Evolutionary conservation across 2,797 vertebrate species (phyloP), one percentile per base, ranked within the genome.

Genomic region (Salarias fasciatus): DNA sequence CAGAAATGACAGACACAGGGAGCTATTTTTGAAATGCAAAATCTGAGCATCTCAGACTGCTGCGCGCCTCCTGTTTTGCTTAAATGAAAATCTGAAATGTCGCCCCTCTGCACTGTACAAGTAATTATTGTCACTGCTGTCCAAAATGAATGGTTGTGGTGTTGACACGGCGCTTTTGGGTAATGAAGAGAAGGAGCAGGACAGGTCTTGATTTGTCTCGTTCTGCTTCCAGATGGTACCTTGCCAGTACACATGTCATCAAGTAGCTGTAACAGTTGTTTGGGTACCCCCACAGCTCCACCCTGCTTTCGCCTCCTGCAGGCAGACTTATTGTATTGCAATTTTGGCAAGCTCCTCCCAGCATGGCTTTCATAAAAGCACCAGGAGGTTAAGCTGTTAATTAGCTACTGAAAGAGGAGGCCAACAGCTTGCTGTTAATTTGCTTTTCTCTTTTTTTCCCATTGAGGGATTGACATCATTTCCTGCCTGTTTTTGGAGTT

Each of bases 341-440:
- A 81, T 75, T 79, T 85, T 84, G 72, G 66, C 84, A 75, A 77
- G 88, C 85, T 82, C 79, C 89, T 79, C 84, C 80, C 82, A 82
- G 88, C 86, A 78, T 79, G 81, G 88, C 86, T 88, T 92, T 92
- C 88, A 91, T 92, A 91, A 92, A 93, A 91, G 76, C 91, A 89
- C 90, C 89, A 80, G 89, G 90, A 92, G 92, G 88, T 91, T 93
- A 93, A 94, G 88, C 89, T 92, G 91, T 91, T 93, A 93, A 94
- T 93, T 92, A 91, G 91, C 88, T 83, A 80, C 88, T 88, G 83
- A 83, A 86, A 90, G 88, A 86, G 81, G 81, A 91, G 86, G 84
- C 85, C 84, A 79, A 90, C 71, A 85, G 89, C 89, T 91, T 84
- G 80, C 86, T 85, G 86, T 91, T 91, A 86, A 90, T 92, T 83